Conservation (phyloP, 2,113 vertebrate species). For the Aleadryas rufinucha region DNA sequence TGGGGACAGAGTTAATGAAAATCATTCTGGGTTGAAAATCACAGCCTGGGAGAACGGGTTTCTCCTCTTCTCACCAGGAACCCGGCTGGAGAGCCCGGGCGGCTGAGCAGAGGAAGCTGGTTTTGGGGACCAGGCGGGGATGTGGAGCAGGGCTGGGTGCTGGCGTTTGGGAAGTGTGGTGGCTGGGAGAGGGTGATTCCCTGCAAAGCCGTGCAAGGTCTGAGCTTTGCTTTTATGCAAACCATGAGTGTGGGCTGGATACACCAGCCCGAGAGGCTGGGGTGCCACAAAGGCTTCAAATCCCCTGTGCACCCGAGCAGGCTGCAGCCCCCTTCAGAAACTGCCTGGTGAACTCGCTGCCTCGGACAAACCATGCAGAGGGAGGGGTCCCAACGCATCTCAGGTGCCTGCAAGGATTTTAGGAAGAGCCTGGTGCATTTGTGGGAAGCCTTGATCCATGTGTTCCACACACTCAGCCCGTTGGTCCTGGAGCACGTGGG, state of each 20-base stretch:
- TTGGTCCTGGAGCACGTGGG: fast-evolving
- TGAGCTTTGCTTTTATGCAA: not conserved
- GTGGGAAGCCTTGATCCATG: not conserved
- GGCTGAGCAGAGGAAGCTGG: not conserved
- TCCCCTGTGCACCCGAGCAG: not conserved
- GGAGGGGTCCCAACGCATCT: fast-evolving
- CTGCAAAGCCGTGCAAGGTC: not conserved
- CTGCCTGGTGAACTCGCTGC: not conserved
- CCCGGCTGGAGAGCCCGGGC: not conserved
- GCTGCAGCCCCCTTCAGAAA: not conserved
- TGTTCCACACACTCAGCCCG: fast-evolving
- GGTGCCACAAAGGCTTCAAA: not conserved
- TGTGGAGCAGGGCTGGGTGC: not conserved
- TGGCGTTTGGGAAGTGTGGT: not conserved
- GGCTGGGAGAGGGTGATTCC: not conserved
- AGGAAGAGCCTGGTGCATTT: not conserved
- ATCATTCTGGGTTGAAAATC: slow-evolving; percentile 5
- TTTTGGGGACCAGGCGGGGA: not conserved
- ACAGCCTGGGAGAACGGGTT: not conserved
- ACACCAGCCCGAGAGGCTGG: fast-evolving
- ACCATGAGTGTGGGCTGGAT: not conserved
- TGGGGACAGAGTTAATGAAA: slow-evolving; percentile 9
- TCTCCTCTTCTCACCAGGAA: slow-evolving; percentile 22
- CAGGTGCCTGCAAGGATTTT: not conserved
- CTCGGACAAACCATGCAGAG: fast-evolving